These are phyloP conservation scores for Solenodon paradoxus DNA, from an alignment of 2,113 vertebrate genomes.

Conservation along the genomic window DNA sequence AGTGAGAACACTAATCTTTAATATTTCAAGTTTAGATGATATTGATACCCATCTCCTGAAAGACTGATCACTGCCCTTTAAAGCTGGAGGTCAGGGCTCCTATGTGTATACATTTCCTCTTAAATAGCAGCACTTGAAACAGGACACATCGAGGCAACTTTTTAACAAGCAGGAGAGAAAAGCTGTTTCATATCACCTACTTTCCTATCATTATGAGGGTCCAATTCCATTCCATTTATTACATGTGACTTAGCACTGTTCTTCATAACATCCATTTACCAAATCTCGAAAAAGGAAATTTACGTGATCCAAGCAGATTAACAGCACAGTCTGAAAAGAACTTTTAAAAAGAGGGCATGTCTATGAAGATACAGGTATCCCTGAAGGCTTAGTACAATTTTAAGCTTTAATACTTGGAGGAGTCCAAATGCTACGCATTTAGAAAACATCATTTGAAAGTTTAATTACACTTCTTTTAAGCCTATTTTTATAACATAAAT, in stretches of 20 bases:
- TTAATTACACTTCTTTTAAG: neutral
- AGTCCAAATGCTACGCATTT: neutral
- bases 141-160: neutral
- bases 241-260: slow-evolving; percentile 11
- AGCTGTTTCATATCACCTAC: slow-evolving; percentile 20
- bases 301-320: slow-evolving; percentile 64
- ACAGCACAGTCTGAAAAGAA: slow-evolving; percentile 63
- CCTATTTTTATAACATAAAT: neutral
- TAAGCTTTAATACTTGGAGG: neutral
- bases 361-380: slow-evolving; percentile 11
- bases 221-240: slow-evolving; percentile 53
- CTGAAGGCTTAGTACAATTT: slow-evolving; percentile 16
- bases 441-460: neutral
- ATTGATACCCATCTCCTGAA: slow-evolving; percentile 54
- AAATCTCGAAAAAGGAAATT: slow-evolving; percentile 58
- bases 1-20: slow-evolving; percentile 53
- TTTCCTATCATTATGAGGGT: slow-evolving; percentile 25
- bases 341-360: slow-evolving; percentile 56
- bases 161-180: neutral
- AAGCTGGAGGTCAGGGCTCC: neutral
- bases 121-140: slow-evolving; percentile 12
- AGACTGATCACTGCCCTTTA: neutral
- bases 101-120: neutral
- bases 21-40: slow-evolving; percentile 73
- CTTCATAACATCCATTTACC: slow-evolving; percentile 47